phyloP scores from a whole-genome alignment of 1,140 invertebrate genomes.

The Sesamia nonagrioides region DNA sequence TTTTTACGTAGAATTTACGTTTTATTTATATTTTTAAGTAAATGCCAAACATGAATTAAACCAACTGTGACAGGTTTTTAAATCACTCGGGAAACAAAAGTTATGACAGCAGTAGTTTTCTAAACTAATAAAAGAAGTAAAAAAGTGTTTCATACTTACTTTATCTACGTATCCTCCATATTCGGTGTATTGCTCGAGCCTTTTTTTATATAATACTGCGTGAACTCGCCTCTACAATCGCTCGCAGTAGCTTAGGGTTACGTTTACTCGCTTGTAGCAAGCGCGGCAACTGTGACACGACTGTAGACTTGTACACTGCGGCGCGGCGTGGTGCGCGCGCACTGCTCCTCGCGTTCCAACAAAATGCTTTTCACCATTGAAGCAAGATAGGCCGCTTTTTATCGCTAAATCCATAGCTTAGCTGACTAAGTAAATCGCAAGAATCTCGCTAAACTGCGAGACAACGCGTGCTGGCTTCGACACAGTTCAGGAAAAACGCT shows the following conservation, averaged over 20 bases:
- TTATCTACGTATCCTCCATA: neutral
- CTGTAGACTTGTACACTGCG: conserved; percentile 50
- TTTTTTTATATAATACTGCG: neutral
- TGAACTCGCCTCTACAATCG: conserved; percentile 1
- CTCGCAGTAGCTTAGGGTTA: conserved; percentile 1
- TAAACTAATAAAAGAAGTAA: neutral
- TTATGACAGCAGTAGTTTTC: neutral
- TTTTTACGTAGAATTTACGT: conserved; percentile 1
- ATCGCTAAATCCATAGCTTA: conserved; percentile 55
- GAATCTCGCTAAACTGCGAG: neutral
- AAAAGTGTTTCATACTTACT: conserved; percentile 23
- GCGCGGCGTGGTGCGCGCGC: conserved; percentile 59
- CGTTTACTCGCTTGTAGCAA: conserved; percentile 35
- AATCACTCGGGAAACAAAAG: neutral
- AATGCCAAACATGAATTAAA: neutral
- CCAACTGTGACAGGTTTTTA: neutral
- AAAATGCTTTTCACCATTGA: conserved; percentile 57
- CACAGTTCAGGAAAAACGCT: conserved; percentile 13
- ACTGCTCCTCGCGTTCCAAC: conserved; percentile 43
- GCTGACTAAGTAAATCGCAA: neutral
- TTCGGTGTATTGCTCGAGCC: neutral
- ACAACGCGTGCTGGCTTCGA: neutral
- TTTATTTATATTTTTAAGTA: neutral
- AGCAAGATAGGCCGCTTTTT: conserved; percentile 58
- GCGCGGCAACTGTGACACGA: conserved; percentile 35